Conservation (phyloP, 2,888 invertebrate species). For the Thereva unica region DNA sequence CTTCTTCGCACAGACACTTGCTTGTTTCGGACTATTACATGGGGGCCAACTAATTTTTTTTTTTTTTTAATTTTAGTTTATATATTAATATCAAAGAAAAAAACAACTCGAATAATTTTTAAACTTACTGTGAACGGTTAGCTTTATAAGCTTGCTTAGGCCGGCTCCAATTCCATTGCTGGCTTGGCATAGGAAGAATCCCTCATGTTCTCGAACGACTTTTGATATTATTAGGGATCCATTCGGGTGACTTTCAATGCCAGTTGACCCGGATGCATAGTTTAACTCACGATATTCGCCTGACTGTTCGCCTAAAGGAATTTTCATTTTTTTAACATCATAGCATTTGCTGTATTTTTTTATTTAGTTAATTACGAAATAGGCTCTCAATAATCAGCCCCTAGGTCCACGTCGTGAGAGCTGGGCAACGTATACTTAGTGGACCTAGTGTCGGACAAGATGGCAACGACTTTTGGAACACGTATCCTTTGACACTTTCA, state of each 20-base stretch:
- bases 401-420: too few species aligned
- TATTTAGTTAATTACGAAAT: too few species aligned
- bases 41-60: conserved; percentile 58
- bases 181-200: conserved; percentile 65
- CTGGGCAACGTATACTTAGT: too few species aligned
- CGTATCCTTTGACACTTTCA: too few species aligned
- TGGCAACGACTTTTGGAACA: too few species aligned
- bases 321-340: too few species aligned
- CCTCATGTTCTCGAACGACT: conserved; percentile 62
- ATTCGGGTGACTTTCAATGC: conserved; percentile 56
- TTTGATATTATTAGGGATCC: conserved; percentile 62
- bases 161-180: conserved; percentile 66
- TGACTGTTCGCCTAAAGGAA: conserved; percentile 54
- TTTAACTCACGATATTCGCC: conserved; percentile 63
- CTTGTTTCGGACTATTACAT: conserved; percentile 59
- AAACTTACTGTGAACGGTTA: conserved; percentile 64
- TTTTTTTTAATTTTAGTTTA: not conserved
- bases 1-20: conserved; percentile 61
- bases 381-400: too few species aligned
- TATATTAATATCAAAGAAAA: conserved; percentile 7
- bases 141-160: conserved; percentile 65
- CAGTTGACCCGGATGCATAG: conserved; percentile 57
- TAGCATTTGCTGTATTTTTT: too few species aligned
- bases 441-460: too few species aligned
- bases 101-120: conserved; percentile 4